Base-by-base conservation (phyloP, 1,140 invertebrate species). In the Heliconius himera region DNA sequence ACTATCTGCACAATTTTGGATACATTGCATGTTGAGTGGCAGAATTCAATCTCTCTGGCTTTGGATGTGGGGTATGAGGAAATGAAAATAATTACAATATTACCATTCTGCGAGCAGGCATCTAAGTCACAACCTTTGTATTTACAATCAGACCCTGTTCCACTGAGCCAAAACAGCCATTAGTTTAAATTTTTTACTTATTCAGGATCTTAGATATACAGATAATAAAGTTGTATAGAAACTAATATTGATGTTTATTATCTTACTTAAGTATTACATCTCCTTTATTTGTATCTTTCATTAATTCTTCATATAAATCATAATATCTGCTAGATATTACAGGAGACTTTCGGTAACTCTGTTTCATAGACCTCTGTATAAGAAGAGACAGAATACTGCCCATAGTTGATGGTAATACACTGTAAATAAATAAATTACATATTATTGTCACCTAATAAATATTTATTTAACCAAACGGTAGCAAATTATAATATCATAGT, bases 361-460 rank as follows among this genome's bases (percentile, higher is more conserved):
- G 90, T 78, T 93, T 94, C 93, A 94, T 94, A 54, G 92, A 86
- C 83, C 92, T 88, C 72, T 94, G 93, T 8, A 93, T 87, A 77
- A 94, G 80, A 29, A 90, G 80, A 13, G 93, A 90, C 79, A 93
- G 88, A 72, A 94, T 93, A 81, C 93, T 93, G 20, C 91, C 91
- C 38, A 94, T 79, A 49, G 93, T 94, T 29, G 80, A 77, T 70
- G 87, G 74, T 80, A 88, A 87, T 81, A 94, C 78, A 51, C 93
- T 94, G 76, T 77, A 91, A 56, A 22, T 22, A 56, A 22, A 22
- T 56, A 11, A 56, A n/a, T 22, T 22, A 22, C 2, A 56, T 22
- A n/a, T 54, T 16, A 46, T 20, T 54, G 51, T n/a, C 51, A n/a
- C 20, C 0, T 46, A 16, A 46, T 46, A 46, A 16, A 46, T 46